Evolutionary conservation across 2,888 invertebrate genomes (phyloP).

Genomic region (Artemia sinica): DNA sequence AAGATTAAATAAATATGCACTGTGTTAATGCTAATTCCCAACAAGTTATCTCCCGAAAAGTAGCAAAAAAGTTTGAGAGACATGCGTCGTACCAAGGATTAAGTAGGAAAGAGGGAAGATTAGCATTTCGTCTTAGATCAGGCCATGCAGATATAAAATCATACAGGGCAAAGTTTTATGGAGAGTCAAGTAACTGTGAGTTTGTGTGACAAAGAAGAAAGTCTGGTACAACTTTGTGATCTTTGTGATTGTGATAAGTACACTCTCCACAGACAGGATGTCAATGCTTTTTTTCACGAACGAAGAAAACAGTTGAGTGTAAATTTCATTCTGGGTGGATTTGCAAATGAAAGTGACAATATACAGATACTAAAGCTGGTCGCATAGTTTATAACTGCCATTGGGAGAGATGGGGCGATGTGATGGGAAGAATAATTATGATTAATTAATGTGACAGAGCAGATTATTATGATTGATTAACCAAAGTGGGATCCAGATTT

Average conservation of each 20-base stretch:
- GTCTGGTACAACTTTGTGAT: no score
- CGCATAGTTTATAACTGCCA: no score
- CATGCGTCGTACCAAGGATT: background rate
- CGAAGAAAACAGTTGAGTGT: background rate
- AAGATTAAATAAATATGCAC: no score
- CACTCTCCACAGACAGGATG: background rate
- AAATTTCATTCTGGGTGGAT: background rate
- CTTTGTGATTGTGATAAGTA: background rate
- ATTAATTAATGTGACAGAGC: no score
- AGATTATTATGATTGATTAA: no score
- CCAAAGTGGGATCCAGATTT: no score
- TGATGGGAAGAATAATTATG: no score
- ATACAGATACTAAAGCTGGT: constrained; percentile 6
- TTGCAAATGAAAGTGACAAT: background rate
- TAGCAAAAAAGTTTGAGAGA: background rate
- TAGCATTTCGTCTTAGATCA: background rate
- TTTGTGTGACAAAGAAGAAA: no score
- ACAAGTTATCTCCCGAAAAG: background rate
- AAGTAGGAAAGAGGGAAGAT: background rate
- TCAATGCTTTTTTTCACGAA: background rate
- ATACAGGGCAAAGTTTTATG: background rate
- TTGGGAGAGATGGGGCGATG: no score
- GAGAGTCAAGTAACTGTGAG: no score
- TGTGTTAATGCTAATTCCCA: background rate
- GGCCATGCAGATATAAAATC: background rate